Conservation (phyloP, 2,888 invertebrate genomes). For the Eupithecia subfuscata region DNA sequence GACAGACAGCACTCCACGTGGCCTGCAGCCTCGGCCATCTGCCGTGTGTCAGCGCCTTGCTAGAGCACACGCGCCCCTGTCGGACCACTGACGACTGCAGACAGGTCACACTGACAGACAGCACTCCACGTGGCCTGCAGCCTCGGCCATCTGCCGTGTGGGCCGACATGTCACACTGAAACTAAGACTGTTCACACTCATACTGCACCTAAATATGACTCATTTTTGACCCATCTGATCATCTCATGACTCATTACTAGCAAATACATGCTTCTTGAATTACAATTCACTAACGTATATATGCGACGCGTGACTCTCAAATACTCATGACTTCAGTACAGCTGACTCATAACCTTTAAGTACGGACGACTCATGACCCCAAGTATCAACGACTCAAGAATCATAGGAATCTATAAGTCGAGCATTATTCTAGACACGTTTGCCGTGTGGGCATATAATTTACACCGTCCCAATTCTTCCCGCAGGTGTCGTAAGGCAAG, state of each 20-base stretch:
- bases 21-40: conserved; percentile 93
- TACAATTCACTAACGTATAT: no score
- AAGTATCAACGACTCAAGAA: neutral
- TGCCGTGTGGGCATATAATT: neutral
- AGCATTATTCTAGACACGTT: neutral
- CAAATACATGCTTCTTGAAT: neutral
- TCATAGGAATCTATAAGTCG: neutral
- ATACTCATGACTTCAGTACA: neutral
- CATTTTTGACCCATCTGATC: neutral
- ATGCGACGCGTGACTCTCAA: neutral
- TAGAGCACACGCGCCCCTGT: conserved; percentile 64
- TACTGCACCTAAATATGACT: neutral
- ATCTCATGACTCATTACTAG: neutral
- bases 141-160: conserved; percentile 90
- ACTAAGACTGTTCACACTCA: no score
- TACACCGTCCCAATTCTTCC: no score
- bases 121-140: conserved; percentile 95
- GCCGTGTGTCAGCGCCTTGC: conserved; percentile 89
- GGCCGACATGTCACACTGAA: no score
- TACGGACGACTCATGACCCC: neutral
- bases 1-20: conserved; percentile 95
- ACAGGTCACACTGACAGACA: conserved; percentile 71
- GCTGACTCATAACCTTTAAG: neutral
- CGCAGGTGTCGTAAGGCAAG: no score
- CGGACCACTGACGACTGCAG: conserved; percentile 31